Base-by-base conservation (phyloP, 2,113 vertebrate genomes). In the Seriola quinqueradiata region DNA sequence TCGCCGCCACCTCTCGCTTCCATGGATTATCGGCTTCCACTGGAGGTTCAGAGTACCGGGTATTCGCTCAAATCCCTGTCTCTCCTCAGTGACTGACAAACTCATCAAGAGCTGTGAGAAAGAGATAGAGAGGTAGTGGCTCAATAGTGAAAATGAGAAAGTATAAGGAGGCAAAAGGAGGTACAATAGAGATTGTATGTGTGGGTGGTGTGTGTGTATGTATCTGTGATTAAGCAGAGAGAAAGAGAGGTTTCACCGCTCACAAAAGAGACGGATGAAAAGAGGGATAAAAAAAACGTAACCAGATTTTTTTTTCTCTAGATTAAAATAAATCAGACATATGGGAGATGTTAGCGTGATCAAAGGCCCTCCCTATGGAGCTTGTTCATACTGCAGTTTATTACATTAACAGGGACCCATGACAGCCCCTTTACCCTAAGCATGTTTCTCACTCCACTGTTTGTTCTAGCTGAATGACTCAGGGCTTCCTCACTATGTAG, bases 21-120 rank as follows among this genome's bases (percentile, higher is more conserved):
- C 0, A 48, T 74, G 89, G 92, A 91, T 92, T 91, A 92, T 83
- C 75, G 32, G 83, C 79, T 81, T 89, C 83, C 81, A 67, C 66
- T 25, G 80, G 83, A 86, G 82, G 81, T 75, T 81, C 72, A 74
- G 75, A 81, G 73, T 42, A 54, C 50, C 8, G 32, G 66, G 71
- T 84, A 77, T 65, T 74, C 19, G 3, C 80, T 85, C 60, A 90
- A 92, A 92, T 86, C 87, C 89, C 19, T 9, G 36, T 85, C 83
- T 80, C 78, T 76, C 67, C 75, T 90, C 87, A 59, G 77, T 81
- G 82, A 73, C 77, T 80, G 85, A 68, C 68, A 77, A 50, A 79
- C 80, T 90, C 85, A 81, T 88, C 79, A 74, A 52, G 65, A 81
- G 75, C 72, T 50, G 70, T 28, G 78, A 75, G 76, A 58, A 38